A percentile compares a stretch with the other conserved stretches of the same genome.
Conservation (phyloP, 2,888 invertebrate genomes). For the Coecobrya sp. region DNA sequence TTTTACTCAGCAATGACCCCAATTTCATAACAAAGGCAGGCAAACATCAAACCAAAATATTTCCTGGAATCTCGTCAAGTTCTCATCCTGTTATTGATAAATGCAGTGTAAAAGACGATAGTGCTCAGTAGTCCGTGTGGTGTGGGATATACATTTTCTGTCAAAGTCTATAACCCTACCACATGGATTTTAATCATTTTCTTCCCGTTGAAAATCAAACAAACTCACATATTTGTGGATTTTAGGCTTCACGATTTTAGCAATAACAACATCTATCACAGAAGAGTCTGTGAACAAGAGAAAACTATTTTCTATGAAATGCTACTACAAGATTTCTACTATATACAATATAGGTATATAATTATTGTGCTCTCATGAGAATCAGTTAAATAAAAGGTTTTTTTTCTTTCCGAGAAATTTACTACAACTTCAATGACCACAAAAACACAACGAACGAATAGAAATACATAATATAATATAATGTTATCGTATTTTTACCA, state of each 20-base stretch:
- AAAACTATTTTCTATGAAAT: not conserved
- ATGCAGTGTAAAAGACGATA: not conserved
- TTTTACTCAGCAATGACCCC: constrained; percentile 2
- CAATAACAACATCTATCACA: not conserved
- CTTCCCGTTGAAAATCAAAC: constrained; percentile 22
- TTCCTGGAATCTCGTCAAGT: not conserved
- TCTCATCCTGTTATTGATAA: not conserved
- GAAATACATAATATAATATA: no score
- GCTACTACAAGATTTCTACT: not conserved
- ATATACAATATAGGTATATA: not conserved
- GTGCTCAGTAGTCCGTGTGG: not conserved
- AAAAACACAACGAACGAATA: constrained; percentile 8
- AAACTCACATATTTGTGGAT: constrained; percentile 32
- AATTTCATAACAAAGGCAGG: constrained; percentile 1
- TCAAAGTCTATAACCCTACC: not conserved
- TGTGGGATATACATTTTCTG: not conserved
- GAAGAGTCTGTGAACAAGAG: not conserved
- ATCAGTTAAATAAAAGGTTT: no score
- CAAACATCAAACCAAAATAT: not conserved
- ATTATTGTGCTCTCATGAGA: no score
- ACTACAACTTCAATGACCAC: not conserved
- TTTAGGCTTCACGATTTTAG: not conserved
- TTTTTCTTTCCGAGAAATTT: not conserved
- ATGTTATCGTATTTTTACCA: constrained; percentile 20
- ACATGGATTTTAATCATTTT: constrained; percentile 14